Conservation (phyloP, 2,113 vertebrate species). For the Petrocephalus microphthalmus region DNA sequence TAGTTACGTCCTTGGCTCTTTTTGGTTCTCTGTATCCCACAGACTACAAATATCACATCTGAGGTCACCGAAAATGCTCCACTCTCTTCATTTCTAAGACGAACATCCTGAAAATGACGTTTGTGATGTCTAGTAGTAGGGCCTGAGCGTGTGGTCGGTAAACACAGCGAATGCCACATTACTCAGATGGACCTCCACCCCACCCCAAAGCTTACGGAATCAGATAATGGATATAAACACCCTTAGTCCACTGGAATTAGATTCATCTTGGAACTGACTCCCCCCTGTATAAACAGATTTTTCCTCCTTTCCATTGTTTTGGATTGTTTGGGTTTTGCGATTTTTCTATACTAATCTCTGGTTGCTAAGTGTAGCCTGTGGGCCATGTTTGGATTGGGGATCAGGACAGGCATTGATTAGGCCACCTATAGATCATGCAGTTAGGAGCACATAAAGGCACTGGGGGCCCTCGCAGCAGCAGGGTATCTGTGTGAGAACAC, state of each 20-base stretch:
- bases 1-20: background rate
- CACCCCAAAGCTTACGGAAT: background rate
- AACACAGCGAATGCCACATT: background rate
- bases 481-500: no score
- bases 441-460: no score
- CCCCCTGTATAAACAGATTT: background rate
- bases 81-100: background rate
- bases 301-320: background rate
- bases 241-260: background rate
- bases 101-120: background rate
- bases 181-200: background rate
- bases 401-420: no score
- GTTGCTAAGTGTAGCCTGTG: background rate
- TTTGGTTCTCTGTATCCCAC: background rate
- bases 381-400: no score
- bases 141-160: background rate
- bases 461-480: no score
- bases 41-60: background rate
- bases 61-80: background rate
- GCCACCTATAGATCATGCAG: no score
- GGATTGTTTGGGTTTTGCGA: background rate
- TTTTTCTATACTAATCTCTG: background rate
- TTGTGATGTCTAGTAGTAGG: background rate
- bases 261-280: background rate
- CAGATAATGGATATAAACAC: constrained; percentile 1